Conservation (phyloP, 1,140 invertebrate genomes). For the Drosophila kepulauana region DNA sequence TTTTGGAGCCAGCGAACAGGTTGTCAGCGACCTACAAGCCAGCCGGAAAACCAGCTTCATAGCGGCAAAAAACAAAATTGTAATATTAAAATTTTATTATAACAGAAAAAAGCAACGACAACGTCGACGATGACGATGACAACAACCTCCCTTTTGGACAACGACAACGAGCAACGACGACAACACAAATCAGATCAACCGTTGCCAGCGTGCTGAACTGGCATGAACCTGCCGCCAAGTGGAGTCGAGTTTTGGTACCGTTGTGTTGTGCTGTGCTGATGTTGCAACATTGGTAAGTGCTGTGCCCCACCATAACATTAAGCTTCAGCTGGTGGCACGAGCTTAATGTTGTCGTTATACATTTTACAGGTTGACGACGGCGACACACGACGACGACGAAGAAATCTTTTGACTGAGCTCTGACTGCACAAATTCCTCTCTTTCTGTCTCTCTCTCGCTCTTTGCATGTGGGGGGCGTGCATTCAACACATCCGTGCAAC, state of each 20-base stretch:
- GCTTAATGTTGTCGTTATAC: conserved; percentile 84
- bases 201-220: conserved; percentile 64
- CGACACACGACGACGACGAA: conserved; percentile 48
- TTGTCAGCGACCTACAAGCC: conserved; percentile 47
- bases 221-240: conserved; percentile 70
- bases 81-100: conserved; percentile 64
- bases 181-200: conserved; percentile 77
- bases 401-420: conserved; percentile 8
- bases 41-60: conserved; percentile 35
- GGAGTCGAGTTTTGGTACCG: conserved; percentile 47
- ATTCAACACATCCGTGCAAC: conserved; percentile 44
- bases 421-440: too few relatives aligned
- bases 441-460: too few relatives aligned
- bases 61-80: conserved; percentile 60
- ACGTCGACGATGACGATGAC: neutral
- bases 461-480: conserved; percentile 44
- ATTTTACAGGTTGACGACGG: conserved; percentile 80
- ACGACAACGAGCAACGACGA: neutral
- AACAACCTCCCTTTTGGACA: conserved; percentile 23
- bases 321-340: conserved; percentile 79
- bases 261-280: conserved; percentile 47
- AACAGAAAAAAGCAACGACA: neutral
- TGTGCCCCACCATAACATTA: conserved; percentile 17
- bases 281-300: conserved; percentile 66
- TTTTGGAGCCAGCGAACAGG: conserved; percentile 48